Conservation (phyloP, 2,888 invertebrate species). For the Leptopilina myrica region DNA sequence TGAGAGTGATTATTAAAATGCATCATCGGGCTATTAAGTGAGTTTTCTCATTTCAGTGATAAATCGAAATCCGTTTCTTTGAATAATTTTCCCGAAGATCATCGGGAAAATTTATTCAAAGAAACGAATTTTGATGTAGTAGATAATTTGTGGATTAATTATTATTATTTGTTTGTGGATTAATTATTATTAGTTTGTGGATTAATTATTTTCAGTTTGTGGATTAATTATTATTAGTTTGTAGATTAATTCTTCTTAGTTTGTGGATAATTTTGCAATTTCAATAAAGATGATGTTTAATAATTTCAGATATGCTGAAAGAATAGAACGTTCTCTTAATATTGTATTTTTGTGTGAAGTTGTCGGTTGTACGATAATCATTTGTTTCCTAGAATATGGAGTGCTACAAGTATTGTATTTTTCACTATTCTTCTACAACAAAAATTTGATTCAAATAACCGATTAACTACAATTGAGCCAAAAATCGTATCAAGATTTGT, state of each 20-base stretch:
- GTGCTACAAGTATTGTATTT: slow-evolving; percentile 58
- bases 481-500: too few relatives aligned
- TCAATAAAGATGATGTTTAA: not conserved
- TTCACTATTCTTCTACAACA: not conserved
- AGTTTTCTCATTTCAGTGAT: slow-evolving; percentile 19
- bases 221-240: too few relatives aligned
- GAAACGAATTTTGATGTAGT: too few relatives aligned
- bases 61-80: too few relatives aligned
- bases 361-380: slow-evolving; percentile 66
- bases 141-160: too few relatives aligned
- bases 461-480: not conserved
- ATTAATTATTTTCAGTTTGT: too few relatives aligned
- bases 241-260: too few relatives aligned
- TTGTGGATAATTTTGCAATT: too few relatives aligned
- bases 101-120: too few relatives aligned
- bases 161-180: too few relatives aligned
- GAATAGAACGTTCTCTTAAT: slow-evolving; percentile 66
- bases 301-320: slow-evolving; percentile 64
- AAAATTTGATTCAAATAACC: slow-evolving; percentile 20
- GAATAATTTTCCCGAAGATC: too few relatives aligned
- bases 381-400: slow-evolving; percentile 67
- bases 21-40: slow-evolving; percentile 58
- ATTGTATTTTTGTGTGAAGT: slow-evolving; percentile 67
- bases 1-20: slow-evolving; percentile 50
- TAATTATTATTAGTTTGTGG: too few relatives aligned